A percentile compares a stretch with the other conserved stretches of the same genome.
Conservation (phyloP, 2,113 vertebrate species). For the Pelecanoides urinatrix region DNA sequence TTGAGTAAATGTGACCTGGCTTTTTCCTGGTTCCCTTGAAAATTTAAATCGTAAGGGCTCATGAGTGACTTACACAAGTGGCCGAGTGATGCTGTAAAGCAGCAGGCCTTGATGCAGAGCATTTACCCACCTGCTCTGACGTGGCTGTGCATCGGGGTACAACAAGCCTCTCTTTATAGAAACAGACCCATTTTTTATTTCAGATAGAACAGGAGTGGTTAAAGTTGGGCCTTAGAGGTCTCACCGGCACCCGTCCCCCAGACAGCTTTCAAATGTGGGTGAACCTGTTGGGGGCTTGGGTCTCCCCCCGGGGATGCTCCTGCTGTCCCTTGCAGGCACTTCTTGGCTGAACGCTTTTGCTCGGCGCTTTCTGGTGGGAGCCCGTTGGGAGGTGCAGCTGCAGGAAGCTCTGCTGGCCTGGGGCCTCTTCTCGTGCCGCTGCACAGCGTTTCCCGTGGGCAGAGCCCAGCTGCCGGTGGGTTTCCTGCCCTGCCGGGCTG, state of each 20-base stretch:
- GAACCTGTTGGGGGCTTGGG: neutral
- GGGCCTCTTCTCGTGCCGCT: neutral
- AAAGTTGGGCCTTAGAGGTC: neutral
- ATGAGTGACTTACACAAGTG: neutral
- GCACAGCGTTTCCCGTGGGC: slow-evolving; percentile 22
- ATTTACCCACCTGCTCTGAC: neutral
- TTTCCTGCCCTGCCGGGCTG: neutral
- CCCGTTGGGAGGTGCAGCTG: neutral
- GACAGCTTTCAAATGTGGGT: neutral
- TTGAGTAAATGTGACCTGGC: neutral
- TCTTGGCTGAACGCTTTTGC: neutral
- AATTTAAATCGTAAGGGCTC: neutral
- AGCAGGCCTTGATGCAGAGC: neutral
- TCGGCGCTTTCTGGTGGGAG: neutral
- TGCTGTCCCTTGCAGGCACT: neutral
- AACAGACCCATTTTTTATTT: neutral
- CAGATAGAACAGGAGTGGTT: neutral
- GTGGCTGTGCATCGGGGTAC: accelerated
- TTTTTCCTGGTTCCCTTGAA: neutral
- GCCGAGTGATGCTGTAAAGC: neutral
- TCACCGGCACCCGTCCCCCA: accelerated
- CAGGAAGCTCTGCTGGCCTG: slow-evolving; percentile 21
- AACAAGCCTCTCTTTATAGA: neutral
- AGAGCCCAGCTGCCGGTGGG: neutral
- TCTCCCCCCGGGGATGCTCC: neutral